These are phyloP conservation scores for Pristionchus maxplancki DNA, from an alignment of 2,888 invertebrate species.

Conservation along the genomic window DNA sequence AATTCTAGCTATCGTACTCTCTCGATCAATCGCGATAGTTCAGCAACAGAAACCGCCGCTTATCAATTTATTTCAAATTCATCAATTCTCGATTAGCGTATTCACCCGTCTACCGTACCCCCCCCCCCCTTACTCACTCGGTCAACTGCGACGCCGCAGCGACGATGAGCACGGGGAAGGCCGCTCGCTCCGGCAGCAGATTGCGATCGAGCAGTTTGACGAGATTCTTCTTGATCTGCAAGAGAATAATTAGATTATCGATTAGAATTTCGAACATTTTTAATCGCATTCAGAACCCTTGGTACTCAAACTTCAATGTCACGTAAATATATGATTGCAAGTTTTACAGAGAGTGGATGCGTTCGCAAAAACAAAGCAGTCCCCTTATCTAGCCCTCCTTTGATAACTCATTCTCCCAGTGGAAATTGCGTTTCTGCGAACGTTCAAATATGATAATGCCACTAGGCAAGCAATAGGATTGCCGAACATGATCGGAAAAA, in stretches of 20 bases:
- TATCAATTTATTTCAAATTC: background rate
- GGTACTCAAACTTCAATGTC: background rate
- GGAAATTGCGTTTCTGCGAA: too few relatives aligned
- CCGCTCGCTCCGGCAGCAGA: constrained; percentile 53
- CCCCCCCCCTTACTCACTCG: constrained; percentile 40
- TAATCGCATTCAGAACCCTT: background rate
- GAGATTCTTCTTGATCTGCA: constrained; percentile 55
- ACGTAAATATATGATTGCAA: background rate
- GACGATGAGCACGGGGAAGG: constrained; percentile 60
- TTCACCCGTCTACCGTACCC: background rate
- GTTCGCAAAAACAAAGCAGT: too few relatives aligned
- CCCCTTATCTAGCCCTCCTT: too few relatives aligned
- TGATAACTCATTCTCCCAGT: too few relatives aligned
- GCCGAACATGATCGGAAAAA: too few relatives aligned
- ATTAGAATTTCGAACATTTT: background rate
- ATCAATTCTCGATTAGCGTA: background rate
- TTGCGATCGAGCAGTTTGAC: constrained; percentile 57
- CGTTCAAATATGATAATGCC: too few relatives aligned
- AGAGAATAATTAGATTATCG: background rate
- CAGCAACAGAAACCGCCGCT: too few relatives aligned
- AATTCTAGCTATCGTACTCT: too few relatives aligned
- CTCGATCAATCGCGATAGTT: too few relatives aligned
- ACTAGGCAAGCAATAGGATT: too few relatives aligned
- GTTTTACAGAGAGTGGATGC: background rate
- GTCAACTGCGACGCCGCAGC: constrained; percentile 57